Conservation (phyloP, 2,797 vertebrate species). For the Cossypha caffra region DNA sequence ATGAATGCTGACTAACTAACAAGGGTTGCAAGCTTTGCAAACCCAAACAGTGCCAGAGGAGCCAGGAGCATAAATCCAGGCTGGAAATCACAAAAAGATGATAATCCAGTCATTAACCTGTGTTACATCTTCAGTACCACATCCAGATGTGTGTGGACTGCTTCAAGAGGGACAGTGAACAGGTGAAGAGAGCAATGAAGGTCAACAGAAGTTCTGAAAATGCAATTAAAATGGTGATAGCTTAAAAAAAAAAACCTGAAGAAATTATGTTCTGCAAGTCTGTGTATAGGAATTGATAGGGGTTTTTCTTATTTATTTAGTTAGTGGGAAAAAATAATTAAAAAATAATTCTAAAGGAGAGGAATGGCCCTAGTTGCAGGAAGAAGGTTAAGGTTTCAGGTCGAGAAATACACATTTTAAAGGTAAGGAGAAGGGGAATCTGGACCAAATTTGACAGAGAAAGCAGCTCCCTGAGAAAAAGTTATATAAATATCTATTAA, state of each 20-base stretch:
- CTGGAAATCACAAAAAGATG: not conserved
- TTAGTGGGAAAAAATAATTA: not conserved
- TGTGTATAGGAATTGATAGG: not conserved
- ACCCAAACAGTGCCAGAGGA: not conserved
- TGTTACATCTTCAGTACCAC: not conserved
- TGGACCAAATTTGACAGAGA: not conserved
- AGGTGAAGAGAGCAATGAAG: not conserved
- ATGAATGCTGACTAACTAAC: not conserved
- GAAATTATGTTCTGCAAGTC: not conserved
- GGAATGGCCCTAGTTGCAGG: not conserved
- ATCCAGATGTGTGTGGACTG: not conserved
- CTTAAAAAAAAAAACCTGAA: not conserved
- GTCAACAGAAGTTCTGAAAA: not conserved
- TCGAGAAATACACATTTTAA: not conserved
- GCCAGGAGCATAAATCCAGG: not conserved
- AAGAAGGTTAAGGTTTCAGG: not conserved
- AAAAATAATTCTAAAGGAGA: not conserved
- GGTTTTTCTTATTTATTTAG: not conserved
- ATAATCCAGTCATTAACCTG: not conserved
- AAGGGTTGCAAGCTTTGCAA: not conserved
- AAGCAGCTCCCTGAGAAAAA: not conserved
- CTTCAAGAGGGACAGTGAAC: not conserved
- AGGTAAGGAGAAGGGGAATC: not conserved
- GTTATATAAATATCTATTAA: not conserved
- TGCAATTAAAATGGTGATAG: not conserved